Percentiles rank a stretch among this genome's conserved stretches.
These are phyloP conservation scores for Psilopsiagon aymara DNA, from an alignment of 2,113 vertebrate species.

Conservation along the genomic window DNA sequence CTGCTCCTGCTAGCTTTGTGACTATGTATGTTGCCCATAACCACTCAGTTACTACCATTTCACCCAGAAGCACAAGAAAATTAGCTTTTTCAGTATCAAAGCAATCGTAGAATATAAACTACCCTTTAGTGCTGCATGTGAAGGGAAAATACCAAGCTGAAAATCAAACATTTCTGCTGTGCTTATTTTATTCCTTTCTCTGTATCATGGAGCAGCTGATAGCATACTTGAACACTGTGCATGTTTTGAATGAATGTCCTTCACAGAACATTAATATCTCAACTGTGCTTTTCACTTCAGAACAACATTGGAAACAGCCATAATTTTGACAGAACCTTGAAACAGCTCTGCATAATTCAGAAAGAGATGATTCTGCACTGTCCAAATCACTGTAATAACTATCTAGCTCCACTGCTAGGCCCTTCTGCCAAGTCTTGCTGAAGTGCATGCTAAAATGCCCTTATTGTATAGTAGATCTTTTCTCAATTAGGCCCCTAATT, in stretches of 20 bases:
- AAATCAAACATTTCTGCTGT: not conserved
- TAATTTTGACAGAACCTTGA: constrained; percentile 38
- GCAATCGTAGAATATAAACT: not conserved
- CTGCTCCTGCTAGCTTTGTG: not conserved
- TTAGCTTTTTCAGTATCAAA: not conserved
- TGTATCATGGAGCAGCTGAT: not conserved
- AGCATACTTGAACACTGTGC: not conserved
- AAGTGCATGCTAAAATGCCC: not conserved
- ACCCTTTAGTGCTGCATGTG: not conserved
- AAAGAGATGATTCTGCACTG: not conserved
- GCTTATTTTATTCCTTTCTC: not conserved
- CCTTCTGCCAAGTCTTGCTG: not conserved
- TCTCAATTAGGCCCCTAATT: not conserved
- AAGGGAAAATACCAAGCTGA: not conserved
- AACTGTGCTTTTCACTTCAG: not conserved
- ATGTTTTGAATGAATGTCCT: constrained; percentile 10
- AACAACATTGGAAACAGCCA: not conserved
- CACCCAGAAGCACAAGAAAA: not conserved
- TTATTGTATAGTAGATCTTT: not conserved
- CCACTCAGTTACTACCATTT: not conserved
- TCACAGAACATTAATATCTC: not conserved
- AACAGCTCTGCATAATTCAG: not conserved
- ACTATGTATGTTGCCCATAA: not conserved
- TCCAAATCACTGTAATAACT: not conserved
- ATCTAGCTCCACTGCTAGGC: not conserved